phyloP scores from a whole-genome alignment of 2,888 invertebrate species.

The Thumatha senex region DNA sequence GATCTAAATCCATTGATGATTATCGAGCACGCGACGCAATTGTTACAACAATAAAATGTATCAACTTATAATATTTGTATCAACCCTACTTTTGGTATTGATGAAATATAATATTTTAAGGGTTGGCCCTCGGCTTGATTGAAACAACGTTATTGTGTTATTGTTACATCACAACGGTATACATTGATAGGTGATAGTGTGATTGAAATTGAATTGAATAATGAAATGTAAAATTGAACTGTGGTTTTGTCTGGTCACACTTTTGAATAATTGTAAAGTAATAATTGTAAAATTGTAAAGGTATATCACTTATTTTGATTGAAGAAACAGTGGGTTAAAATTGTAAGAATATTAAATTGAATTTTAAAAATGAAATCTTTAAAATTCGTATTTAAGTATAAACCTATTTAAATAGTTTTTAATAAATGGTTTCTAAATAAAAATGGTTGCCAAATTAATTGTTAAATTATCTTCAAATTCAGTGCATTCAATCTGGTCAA shows the following conservation, averaged over 20 bases:
- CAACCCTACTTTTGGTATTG: conserved; percentile 46
- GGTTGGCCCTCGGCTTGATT: conserved; percentile 45
- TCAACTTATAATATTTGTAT: conserved; percentile 59
- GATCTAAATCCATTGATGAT: conserved; percentile 63
- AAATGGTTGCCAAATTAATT: too few relatives aligned
- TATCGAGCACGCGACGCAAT: conserved; percentile 66
- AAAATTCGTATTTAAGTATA: too few relatives aligned
- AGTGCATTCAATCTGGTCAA: too few relatives aligned
- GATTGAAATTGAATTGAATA: conserved; percentile 33
- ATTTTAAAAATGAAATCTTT: too few relatives aligned
- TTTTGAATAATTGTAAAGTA: conserved; percentile 7
- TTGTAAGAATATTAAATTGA: too few relatives aligned
- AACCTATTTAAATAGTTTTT: too few relatives aligned
- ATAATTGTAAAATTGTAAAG: too few relatives aligned
- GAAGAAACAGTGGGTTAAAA: too few relatives aligned
- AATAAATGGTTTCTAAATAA: too few relatives aligned
- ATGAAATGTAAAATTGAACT: conserved; percentile 8
- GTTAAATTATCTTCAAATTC: too few relatives aligned
- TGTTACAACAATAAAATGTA: conserved; percentile 59
- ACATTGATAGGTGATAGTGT: conserved; percentile 39
- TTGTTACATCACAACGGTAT: conserved; percentile 41
- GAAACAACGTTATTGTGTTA: conserved; percentile 50
- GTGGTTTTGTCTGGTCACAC: conserved; percentile 5
- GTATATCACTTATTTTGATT: too few relatives aligned
- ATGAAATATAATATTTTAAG: conserved; percentile 76